phyloP scores from a whole-genome alignment of 2,888 invertebrate genomes.

The Protodeltote pygarga region DNA sequence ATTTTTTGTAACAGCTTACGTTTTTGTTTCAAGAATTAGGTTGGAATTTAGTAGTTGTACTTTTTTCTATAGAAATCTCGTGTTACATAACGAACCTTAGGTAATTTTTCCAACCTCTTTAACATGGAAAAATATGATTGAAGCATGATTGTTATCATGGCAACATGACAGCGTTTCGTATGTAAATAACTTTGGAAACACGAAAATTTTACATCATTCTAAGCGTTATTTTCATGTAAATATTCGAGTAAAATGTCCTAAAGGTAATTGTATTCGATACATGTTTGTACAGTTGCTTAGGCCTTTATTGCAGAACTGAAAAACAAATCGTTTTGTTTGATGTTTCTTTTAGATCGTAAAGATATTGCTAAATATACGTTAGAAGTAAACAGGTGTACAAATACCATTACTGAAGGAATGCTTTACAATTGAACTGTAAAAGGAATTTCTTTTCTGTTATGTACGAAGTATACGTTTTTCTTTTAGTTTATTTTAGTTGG shows the following conservation, averaged over 20 bases:
- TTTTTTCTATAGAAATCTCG: too few relatives aligned
- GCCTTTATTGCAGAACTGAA: conserved; percentile 55
- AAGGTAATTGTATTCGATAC: conserved; percentile 35
- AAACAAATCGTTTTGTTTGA: conserved; percentile 60
- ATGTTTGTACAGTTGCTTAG: conserved; percentile 61
- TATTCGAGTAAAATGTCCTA: conserved; percentile 18
- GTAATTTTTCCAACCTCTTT: neutral
- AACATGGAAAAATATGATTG: neutral
- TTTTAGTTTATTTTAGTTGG: conserved; percentile 1
- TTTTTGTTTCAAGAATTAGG: neutral
- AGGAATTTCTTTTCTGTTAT: conserved; percentile 3
- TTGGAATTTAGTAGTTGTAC: too few relatives aligned
- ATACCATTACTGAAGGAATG: conserved; percentile 52
- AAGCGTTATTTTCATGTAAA: conserved; percentile 1
- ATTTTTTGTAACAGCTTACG: neutral
- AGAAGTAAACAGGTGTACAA: conserved; percentile 65
- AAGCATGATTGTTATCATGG: neutral
- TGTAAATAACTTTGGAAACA: conserved; percentile 1
- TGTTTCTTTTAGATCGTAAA: conserved; percentile 56
- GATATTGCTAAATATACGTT: conserved; percentile 61
- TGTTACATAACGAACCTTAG: too few relatives aligned
- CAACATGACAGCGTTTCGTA: neutral
- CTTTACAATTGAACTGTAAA: conserved; percentile 47
- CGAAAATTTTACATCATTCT: conserved; percentile 3
- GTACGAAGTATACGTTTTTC: neutral